Evolutionary conservation across 1,140 invertebrate species (phyloP).

Genomic region (Sinella curviseta): DNA sequence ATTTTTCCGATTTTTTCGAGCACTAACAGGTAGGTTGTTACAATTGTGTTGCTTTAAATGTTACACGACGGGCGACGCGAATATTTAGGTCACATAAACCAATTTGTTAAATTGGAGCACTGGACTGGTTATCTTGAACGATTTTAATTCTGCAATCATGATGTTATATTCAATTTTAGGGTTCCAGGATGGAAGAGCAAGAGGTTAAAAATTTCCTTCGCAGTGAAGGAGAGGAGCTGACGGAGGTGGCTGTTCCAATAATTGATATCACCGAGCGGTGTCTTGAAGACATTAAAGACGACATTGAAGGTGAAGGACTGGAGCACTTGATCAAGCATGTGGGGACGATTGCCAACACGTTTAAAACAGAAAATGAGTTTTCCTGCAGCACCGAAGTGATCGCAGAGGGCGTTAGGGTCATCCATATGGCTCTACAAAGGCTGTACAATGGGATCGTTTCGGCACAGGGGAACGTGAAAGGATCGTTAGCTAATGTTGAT

Average conservation of each 20-base stretch:
- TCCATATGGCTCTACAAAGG: neutral
- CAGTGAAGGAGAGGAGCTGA: neutral
- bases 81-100: too few relatives aligned
- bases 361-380: conserved; percentile 15
- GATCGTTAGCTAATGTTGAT: neutral
- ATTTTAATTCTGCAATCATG: neutral
- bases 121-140: neutral
- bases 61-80: too few relatives aligned
- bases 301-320: conserved; percentile 5
- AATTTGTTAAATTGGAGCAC: too few relatives aligned
- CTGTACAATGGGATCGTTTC: neutral
- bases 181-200: neutral
- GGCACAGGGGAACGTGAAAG: neutral
- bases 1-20: too few relatives aligned
- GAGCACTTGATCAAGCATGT: neutral
- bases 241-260: neutral
- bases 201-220: neutral
- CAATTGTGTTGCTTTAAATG: too few relatives aligned
- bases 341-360: neutral
- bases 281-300: neutral
- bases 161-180: neutral
- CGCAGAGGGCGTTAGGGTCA: neutral
- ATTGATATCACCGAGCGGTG: neutral
- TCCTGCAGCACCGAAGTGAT: neutral
- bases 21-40: too few relatives aligned